These are phyloP conservation scores for Otolemur garnettii DNA, from an alignment of 2,113 vertebrate species.

Conservation along the genomic window DNA sequence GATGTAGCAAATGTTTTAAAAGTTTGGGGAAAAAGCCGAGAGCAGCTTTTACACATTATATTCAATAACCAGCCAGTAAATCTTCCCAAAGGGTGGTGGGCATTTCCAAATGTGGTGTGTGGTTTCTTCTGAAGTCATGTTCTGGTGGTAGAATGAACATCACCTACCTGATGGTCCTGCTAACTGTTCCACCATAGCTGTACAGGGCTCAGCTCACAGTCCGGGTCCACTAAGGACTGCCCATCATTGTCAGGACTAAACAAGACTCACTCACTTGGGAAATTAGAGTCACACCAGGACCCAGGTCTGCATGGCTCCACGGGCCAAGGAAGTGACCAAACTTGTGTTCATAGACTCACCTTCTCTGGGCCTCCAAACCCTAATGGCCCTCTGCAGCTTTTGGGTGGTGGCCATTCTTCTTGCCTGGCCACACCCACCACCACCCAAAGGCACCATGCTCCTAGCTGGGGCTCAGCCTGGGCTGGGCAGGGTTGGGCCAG, in stretches of 20 bases:
- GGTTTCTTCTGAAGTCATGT: background rate
- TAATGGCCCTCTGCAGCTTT: background rate
- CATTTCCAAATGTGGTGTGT: background rate
- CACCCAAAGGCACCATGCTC: background rate
- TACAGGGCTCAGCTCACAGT: background rate
- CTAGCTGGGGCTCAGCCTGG: background rate
- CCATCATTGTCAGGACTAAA: background rate
- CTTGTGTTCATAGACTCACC: background rate
- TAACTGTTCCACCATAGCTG: background rate
- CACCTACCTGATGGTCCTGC: background rate
- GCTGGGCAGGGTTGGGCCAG: background rate
- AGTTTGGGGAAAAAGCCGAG: constrained; percentile 54
- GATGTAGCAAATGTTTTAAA: constrained; percentile 29
- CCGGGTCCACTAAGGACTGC: background rate
- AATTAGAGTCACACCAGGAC: background rate
- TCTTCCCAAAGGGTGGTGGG: constrained; percentile 16
- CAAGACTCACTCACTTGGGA: background rate
- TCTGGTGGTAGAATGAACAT: background rate
- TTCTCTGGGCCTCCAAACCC: background rate
- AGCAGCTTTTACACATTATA: constrained; percentile 79
- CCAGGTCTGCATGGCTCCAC: background rate
- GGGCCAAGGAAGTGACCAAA: background rate
- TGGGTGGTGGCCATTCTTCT: background rate
- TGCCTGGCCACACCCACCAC: background rate
- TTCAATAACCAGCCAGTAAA: constrained; percentile 28